Percentiles rank a stretch among this genome's conserved stretches.
Conservation (phyloP, 2,888 invertebrate species). For the Rutpela maculata region DNA sequence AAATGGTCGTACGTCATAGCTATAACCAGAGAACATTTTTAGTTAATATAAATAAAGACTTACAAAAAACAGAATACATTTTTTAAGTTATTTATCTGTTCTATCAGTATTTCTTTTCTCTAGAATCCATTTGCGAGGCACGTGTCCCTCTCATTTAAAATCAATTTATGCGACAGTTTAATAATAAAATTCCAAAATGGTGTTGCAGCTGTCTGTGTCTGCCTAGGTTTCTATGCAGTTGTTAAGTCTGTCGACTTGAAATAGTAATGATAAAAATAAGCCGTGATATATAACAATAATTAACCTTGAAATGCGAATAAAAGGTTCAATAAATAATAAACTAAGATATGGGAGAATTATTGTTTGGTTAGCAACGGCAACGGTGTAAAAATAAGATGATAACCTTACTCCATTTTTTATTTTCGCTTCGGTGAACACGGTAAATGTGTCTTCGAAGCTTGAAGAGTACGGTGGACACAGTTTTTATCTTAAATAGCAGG, state of each 20-base stretch:
- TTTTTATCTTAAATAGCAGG: too few species aligned
- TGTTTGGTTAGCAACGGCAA: conserved; percentile 31
- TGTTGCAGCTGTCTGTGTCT: conserved; percentile 38
- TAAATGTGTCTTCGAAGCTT: conserved; percentile 45
- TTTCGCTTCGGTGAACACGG: conserved; percentile 43
- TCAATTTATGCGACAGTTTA: conserved; percentile 11
- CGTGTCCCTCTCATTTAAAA: neutral
- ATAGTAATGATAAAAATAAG: conserved; percentile 34
- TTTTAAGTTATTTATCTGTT: neutral
- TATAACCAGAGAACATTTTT: neutral
- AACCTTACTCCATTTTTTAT: conserved; percentile 49
- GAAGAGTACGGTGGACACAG: neutral
- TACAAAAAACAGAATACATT: neutral
- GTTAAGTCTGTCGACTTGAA: conserved; percentile 17
- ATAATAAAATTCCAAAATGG: conserved; percentile 15
- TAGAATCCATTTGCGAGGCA: conserved; percentile 1
- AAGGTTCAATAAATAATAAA: conserved; percentile 30
- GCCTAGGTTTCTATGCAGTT: conserved; percentile 12
- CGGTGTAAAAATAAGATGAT: conserved; percentile 38
- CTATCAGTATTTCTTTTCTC: neutral
- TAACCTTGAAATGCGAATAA: conserved; percentile 39
- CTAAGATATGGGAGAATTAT: conserved; percentile 5
- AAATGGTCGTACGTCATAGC: neutral
- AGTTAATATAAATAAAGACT: neutral
- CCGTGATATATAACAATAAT: conserved; percentile 37